These are phyloP conservation scores for Columba janthina DNA, from an alignment of 2,113 vertebrate genomes.

Conservation along the genomic window DNA sequence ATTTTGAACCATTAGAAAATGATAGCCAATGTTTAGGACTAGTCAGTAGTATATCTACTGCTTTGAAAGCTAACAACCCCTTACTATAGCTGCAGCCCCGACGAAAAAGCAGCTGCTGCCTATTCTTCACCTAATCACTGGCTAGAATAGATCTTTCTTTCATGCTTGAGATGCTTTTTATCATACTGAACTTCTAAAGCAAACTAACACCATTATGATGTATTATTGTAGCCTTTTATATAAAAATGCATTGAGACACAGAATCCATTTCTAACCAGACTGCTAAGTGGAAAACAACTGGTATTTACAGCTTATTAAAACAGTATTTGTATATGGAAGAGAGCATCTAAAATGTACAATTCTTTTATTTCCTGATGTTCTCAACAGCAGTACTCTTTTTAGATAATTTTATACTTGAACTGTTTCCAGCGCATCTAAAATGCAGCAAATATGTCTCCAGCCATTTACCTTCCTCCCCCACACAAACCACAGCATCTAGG, in stretches of 20 bases:
- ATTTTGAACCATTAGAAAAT: neutral
- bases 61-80: neutral
- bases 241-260: neutral
- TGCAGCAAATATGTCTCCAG: neutral
- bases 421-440: neutral
- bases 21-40: neutral
- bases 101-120: neutral
- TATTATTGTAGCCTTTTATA: neutral
- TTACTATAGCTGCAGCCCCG: rapidly evolving
- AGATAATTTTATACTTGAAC: neutral
- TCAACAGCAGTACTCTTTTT: neutral
- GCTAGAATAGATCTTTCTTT: neutral
- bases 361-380: neutral
- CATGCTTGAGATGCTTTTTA: neutral
- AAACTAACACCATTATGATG: neutral
- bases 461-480: neutral
- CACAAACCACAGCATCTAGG: neutral
- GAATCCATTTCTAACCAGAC: neutral
- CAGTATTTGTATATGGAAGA: neutral
- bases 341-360: neutral
- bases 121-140: neutral
- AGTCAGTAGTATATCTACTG: neutral
- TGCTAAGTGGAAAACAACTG: neutral
- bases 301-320: neutral
- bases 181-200: neutral